Evolutionary conservation across 92 coral and sea anemone genomes (phyloP).

Genomic region (Epizoanthus scotinus): DNA sequence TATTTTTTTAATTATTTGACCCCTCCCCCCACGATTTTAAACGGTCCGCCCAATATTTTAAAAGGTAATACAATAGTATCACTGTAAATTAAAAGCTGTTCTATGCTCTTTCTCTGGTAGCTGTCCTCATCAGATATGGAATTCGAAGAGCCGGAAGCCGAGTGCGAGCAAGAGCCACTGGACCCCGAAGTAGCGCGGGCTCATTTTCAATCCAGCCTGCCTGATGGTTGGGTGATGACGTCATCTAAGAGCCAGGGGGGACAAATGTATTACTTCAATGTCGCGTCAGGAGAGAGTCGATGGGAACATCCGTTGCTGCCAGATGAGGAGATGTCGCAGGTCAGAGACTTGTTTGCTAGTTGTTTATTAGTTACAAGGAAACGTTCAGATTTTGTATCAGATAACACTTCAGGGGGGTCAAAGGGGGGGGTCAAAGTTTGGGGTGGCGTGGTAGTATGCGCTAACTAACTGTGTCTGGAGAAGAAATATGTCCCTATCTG

Average conservation of each 20-base stretch:
- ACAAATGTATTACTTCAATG: conserved; percentile 77
- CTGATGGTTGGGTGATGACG: conserved; percentile 82
- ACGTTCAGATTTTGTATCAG: too few species aligned
- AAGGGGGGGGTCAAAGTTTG: too few species aligned
- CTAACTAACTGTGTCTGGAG: too few species aligned
- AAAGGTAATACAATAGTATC: too few species aligned
- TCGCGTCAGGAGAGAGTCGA: conserved; percentile 80
- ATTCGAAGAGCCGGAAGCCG: conserved; percentile 5
- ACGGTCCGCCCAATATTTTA: too few species aligned
- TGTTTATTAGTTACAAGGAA: too few species aligned
- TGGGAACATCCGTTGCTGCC: conserved; percentile 88
- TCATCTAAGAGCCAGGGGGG: conserved; percentile 74
- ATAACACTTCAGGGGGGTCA: too few species aligned
- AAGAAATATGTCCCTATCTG: too few species aligned
- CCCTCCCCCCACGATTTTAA: too few species aligned
- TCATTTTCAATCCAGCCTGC: conserved; percentile 75
- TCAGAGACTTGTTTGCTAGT: neutral
- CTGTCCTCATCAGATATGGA: conserved; percentile 21
- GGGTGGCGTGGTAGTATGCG: too few species aligned
- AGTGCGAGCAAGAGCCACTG: neutral
- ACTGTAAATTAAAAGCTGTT: neutral
- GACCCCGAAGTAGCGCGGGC: conserved; percentile 39
- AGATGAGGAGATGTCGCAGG: conserved; percentile 53
- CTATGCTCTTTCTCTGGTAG: neutral
- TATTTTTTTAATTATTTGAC: too few species aligned